Conservation (phyloP, 1,140 invertebrate genomes). For the Ctenoplectra terminalis region DNA sequence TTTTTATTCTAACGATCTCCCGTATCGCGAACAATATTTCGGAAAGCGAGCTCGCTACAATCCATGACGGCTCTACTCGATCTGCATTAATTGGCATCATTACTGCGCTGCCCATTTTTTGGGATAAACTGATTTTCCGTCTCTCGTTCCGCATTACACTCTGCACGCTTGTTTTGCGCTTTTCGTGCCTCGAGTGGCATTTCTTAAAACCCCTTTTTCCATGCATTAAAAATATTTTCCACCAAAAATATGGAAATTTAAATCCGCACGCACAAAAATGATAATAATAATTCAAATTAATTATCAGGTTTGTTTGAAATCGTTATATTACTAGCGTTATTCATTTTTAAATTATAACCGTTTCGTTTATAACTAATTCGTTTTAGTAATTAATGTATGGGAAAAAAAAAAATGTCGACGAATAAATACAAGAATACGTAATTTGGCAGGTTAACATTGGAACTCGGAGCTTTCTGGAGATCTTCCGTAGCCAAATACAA, state of each 20-base stretch:
- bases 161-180: neutral
- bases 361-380: neutral
- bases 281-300: neutral
- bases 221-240: neutral
- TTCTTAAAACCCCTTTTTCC: neutral
- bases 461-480: constrained; percentile 40
- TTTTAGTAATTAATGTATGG: too few species aligned
- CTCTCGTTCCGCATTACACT: neutral
- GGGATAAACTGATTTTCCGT: constrained; percentile 22
- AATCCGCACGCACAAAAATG: neutral
- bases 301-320: too few species aligned
- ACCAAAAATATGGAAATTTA: neutral
- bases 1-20: constrained; percentile 42
- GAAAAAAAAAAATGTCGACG: neutral
- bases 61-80: constrained; percentile 23
- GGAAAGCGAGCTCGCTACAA: constrained; percentile 16
- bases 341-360: neutral
- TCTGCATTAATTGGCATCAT: constrained; percentile 49
- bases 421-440: constrained; percentile 27
- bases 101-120: constrained; percentile 39
- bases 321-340: too few species aligned
- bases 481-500: constrained; percentile 59
- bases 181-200: neutral
- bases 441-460: constrained; percentile 18
- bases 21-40: constrained; percentile 38